Base-by-base conservation (phyloP, 1,140 invertebrate species). In the Melitaea cinxia region DNA sequence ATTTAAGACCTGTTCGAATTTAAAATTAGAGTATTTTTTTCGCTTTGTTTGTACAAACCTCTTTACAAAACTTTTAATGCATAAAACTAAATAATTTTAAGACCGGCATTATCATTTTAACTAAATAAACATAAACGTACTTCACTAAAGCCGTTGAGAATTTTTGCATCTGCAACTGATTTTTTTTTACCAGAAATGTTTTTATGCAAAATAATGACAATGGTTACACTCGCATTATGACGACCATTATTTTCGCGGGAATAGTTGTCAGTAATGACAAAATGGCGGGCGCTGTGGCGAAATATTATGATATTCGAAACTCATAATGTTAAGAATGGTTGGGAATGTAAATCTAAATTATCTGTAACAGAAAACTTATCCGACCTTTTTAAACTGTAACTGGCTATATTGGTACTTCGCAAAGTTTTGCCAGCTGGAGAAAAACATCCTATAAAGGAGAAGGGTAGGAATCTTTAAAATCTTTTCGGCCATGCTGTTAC, bases 191-290 rank as follows among this genome's bases (percentile, higher is more conserved):
- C 39, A 45, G 39, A 45, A 45, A 3, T 6, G 39, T 60, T 28
- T 52, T 61, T 52, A 23, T 52, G 49, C 28, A n/a, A 55, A 63
- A 63, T 63, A 63, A 54, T 30, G 33, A 65, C 55, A 65, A 65
- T 45, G 57, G 55, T 58, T 50, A 61, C 49, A 28, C 28, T 53
- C 30, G 21, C 47, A 65, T 65, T 52, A 65, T 65, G 23, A 28
- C 14, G 54, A 65, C 56, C 54, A 58, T 65, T 65, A 65, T 58
- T 65, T 65, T 57, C 42, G 47, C 55, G 33, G 62, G 45, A 49
- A 12, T 21, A 59, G 17, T 52, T 49, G 55, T 17, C 33, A 30
- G 62, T 58, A 58, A 65, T 65, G 55, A 65, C 62, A 65, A 65
- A 58, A 65, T 65, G 54, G 55, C 35, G 54, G 62, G 33, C 23